Conservation (phyloP, 2,113 vertebrate genomes). For the Bufo gargarizans region DNA sequence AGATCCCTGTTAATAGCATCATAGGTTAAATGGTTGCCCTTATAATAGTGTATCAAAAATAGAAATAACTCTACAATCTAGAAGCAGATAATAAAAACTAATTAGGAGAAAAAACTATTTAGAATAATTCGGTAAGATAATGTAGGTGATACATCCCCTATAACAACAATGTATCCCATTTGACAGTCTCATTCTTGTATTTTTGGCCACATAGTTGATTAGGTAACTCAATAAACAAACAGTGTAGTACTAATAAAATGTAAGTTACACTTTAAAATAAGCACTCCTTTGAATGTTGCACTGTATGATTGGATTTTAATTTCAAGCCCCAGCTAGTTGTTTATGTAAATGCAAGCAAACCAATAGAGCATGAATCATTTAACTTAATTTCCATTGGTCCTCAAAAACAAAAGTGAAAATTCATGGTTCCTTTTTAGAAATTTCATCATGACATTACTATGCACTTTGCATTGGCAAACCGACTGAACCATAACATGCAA, state of each 20-base stretch:
- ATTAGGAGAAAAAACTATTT: too few species aligned
- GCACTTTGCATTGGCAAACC: conserved; percentile 6
- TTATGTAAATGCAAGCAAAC: background rate
- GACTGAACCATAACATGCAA: conserved; percentile 24
- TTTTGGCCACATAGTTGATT: too few species aligned
- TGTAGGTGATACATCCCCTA: too few species aligned
- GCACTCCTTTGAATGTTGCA: background rate
- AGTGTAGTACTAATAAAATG: background rate
- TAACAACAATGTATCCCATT: too few species aligned
- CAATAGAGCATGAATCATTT: conserved; percentile 4
- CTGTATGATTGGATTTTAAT: background rate
- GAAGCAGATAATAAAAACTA: too few species aligned
- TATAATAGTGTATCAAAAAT: too few species aligned
- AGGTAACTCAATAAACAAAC: background rate
- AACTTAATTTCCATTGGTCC: background rate
- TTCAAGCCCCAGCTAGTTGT: background rate
- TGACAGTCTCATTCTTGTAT: too few species aligned
- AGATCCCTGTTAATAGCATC: too few species aligned
- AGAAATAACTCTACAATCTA: too few species aligned
- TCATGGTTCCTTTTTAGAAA: background rate
- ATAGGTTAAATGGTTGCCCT: too few species aligned
- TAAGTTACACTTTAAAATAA: background rate
- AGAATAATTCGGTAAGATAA: too few species aligned
- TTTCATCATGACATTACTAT: conserved; percentile 28
- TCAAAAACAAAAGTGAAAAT: background rate